Base-by-base conservation (phyloP, 2,797 vertebrate genomes). In the Chromis chromis region DNA sequence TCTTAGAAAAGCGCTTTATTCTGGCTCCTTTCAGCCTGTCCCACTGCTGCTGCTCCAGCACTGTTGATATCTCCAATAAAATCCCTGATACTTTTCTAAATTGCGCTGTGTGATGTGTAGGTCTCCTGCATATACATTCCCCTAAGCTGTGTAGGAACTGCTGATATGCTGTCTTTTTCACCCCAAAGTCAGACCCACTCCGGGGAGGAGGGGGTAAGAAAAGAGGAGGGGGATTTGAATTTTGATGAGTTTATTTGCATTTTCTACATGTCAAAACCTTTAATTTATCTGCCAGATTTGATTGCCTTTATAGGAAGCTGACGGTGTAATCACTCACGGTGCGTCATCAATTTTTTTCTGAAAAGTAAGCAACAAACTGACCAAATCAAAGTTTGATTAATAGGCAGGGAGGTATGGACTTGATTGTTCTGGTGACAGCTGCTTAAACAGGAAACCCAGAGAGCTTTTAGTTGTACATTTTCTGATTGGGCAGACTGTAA, bases 221-320 rank as follows among this genome's bases (percentile, higher is more conserved):
- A 27, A 40, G 48, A 65, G 66, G 46, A 39, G 25, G 67, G 70
- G 69, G 31, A 31, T 74, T 72, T 66, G 86, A 83, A 92, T 92
- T 85, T 88, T 89, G 87, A 91, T 84, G 60, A 84, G 83, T 89
- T 76, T 81, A 91, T 92, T 92, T 90, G 80, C 86, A 88, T 90
- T 86, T 79, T 55, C 70, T 21, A 65, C 90, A 81, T 76, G 87
- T 88, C 83, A 83, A 76, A 89, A 83, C 52, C 68, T 81, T 76
- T 91, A 76, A 90, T 91, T 89, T 88, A 91, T 87, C 82, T 76
- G 79, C 79, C 76, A 60, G 48, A 73, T 88, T 81, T 89, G 78
- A 89, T 87, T 13, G 81, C 63, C 76, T 87, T 87, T 83, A 83
- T 82, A 62, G 79, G 60, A 74, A 81, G 76, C 77, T 60, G 86